Evolutionary conservation across 2,797 vertebrate genomes (phyloP).

Genomic region (Borostomias antarcticus): DNA sequence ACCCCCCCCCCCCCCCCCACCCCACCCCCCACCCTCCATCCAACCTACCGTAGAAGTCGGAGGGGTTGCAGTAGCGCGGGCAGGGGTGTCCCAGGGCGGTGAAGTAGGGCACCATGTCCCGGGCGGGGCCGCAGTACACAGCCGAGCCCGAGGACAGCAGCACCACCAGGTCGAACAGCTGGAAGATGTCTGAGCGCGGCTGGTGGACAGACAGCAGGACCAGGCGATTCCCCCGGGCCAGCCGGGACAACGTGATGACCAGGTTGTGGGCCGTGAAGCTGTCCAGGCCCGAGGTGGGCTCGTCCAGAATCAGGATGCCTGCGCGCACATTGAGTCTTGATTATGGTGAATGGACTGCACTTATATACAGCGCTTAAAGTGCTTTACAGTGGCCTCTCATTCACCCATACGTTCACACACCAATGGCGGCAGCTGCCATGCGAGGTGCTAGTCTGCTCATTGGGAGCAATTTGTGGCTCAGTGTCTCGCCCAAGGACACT

Average conservation of each 20-base stretch:
- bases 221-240: slow-evolving; percentile 92
- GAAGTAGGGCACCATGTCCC: slow-evolving; percentile 93
- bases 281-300: slow-evolving; percentile 95
- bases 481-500: too few species aligned
- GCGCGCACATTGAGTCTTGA: too few species aligned
- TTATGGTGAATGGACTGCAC: too few species aligned
- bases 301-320: slow-evolving; percentile 96
- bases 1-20: too few species aligned
- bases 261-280: slow-evolving; percentile 97
- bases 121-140: slow-evolving; percentile 86
- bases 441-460: too few species aligned
- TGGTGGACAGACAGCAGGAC: slow-evolving; percentile 94
- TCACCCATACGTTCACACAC: too few species aligned
- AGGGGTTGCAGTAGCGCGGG: slow-evolving; percentile 93
- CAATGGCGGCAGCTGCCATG: too few species aligned
- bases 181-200: slow-evolving; percentile 94
- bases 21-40: slow-evolving; percentile 2
- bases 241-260: slow-evolving; percentile 89
- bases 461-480: too few species aligned
- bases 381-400: too few species aligned
- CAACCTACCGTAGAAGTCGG: slow-evolving; percentile 91
- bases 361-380: too few species aligned
- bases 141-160: slow-evolving; percentile 89
- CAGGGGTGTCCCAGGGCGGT: slow-evolving; percentile 87
- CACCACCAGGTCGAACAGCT: slow-evolving; percentile 92